phyloP scores from a whole-genome alignment of 1,140 invertebrate genomes.

The Ceratitis capitata region DNA sequence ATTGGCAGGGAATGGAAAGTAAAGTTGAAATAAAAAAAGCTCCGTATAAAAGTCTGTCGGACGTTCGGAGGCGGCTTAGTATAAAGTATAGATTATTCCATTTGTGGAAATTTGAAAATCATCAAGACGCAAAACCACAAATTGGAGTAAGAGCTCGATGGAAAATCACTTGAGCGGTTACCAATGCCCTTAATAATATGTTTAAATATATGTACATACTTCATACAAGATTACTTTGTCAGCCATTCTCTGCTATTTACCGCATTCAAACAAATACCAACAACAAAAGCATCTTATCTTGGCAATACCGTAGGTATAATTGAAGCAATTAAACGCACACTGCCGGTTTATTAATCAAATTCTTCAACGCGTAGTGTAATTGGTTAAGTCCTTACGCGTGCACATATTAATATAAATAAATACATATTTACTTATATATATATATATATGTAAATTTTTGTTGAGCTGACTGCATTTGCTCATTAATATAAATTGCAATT shows the following conservation, averaged over 20 bases:
- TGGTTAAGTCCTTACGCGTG: background rate
- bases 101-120: no score
- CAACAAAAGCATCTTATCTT: background rate
- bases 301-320: background rate
- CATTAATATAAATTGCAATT: constrained; percentile 35
- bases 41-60: no score
- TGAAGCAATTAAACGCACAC: constrained; percentile 27
- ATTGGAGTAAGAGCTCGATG: no score
- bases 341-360: constrained; percentile 15
- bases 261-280: background rate
- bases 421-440: background rate
- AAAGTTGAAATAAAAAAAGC: no score
- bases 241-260: background rate
- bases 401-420: background rate
- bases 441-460: background rate
- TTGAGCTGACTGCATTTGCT: background rate
- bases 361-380: background rate
- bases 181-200: no score
- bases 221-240: background rate
- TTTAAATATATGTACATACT: no score
- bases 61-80: no score
- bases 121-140: no score
- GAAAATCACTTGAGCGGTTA: no score
- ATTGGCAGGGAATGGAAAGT: no score
- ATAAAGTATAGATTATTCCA: no score